Evolutionary conservation across 35 echinoderm and acorn worm species (phyloP), one percentile per base, ranked within the genome.

Genomic region (Hemicentrotus pulcherrimus): DNA sequence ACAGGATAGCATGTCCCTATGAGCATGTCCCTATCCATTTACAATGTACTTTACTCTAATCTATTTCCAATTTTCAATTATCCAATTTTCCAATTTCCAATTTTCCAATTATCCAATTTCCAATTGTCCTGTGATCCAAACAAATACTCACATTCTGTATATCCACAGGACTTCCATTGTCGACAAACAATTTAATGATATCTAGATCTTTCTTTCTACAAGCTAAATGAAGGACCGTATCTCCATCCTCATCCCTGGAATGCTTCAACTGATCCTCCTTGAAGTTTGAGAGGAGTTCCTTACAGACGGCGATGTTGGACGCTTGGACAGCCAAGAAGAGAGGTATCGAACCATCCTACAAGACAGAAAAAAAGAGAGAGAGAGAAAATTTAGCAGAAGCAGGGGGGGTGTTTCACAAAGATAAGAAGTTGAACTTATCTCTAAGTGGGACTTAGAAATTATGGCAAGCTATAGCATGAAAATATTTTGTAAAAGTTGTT

Each of bases 161-260:
- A 88, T 99, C 97, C 14, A 97, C 94, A 47, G 91, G 95, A 85
- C 95, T 95, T 16, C 98, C 98, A 86, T 94, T 97, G 18, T 99
- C 98, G 22, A 96, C 95, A 12, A 97, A 95, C 46, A 97, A 45
- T 78, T 97, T 99, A 91, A 97, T 91, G 32, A 96, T 88, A 52
- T 99, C 98, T 30, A 95, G 59, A 45, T 99, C 98, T 93, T 96
- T 97, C 45, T 96, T 97, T 31, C 98, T 46, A 85, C 98, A 99
- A 31, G 97, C 97, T 16, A 97, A 86, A 71, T 99, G 98, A n/a
- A 99, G 95, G 31, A 95, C 91, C 4, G 97, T 97, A 11, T 99
- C 98, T 5, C 97, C 97, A 88, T 91, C 97, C n/a, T 94, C 95
- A 19, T 95, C 59, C 15, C 89, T 93, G 0, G 86, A 88, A 14